Evolutionary conservation across 2,888 invertebrate species (phyloP).

Genomic region (Archips crataeganus): DNA sequence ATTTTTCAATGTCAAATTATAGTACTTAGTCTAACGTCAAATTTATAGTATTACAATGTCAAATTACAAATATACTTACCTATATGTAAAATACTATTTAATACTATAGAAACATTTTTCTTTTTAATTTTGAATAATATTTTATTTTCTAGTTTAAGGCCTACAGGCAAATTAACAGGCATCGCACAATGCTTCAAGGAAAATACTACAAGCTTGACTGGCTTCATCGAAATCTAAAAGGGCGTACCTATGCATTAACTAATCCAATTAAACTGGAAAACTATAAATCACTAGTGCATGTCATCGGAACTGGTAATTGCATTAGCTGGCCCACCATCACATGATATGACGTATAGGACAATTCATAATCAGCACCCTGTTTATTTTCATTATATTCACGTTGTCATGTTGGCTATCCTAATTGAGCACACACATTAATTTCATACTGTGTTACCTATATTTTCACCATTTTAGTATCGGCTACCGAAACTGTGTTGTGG

Average conservation of each 20-base stretch:
- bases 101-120: no score
- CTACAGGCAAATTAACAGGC: no score
- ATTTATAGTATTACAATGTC: no score
- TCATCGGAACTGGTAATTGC: background rate
- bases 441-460: background rate
- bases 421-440: background rate
- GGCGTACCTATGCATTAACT: background rate
- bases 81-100: no score
- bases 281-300: slow-evolving; percentile 6
- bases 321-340: background rate
- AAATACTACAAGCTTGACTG: background rate
- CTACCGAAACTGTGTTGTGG: background rate
- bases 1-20: no score
- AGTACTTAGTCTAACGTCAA: no score
- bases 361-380: background rate
- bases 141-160: no score
- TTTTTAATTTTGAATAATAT: no score
- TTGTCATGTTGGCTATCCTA: background rate
- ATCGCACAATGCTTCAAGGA: no score
- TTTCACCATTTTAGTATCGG: background rate
- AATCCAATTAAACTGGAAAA: background rate
- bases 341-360: slow-evolving; percentile 3
- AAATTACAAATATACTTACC: no score
- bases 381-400: background rate
- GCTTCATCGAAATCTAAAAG: background rate